Percentiles rank a stretch among this genome's conserved stretches.
Evolutionary conservation across 2,888 invertebrate species (phyloP).

Genomic region (Melanchra persicariae): DNA sequence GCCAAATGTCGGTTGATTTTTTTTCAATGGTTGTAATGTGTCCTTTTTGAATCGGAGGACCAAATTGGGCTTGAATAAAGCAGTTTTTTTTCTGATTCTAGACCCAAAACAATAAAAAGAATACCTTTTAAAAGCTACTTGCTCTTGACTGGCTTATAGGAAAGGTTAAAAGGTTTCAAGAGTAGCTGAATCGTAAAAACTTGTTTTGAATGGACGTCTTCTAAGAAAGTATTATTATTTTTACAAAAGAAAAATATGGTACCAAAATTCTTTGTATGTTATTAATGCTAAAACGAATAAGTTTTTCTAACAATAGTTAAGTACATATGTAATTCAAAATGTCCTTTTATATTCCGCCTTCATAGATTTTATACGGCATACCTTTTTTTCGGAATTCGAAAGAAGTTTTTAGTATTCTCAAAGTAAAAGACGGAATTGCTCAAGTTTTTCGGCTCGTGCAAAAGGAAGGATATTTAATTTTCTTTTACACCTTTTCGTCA

Average conservation of each 20-base stretch:
- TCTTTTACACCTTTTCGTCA: slow-evolving; percentile 30
- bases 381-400: slow-evolving; percentile 24
- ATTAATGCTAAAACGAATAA: slow-evolving; percentile 1
- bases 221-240: not conserved
- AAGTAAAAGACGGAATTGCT: slow-evolving; percentile 47
- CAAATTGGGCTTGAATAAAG: slow-evolving; percentile 19
- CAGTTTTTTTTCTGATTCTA: slow-evolving; percentile 24
- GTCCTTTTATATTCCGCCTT: slow-evolving; percentile 38
- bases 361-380: slow-evolving; percentile 20
- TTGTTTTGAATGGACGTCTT: slow-evolving; percentile 12
- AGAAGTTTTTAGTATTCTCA: slow-evolving; percentile 51
- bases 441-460: slow-evolving; percentile 50
- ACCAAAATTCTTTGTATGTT: slow-evolving; percentile 20
- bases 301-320: slow-evolving; percentile 33
- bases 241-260: slow-evolving; percentile 16
- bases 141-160: slow-evolving; percentile 19
- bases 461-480: slow-evolving; percentile 26
- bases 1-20: slow-evolving; percentile 24
- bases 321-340: slow-evolving; percentile 25
- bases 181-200: slow-evolving; percentile 26
- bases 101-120: slow-evolving; percentile 44
- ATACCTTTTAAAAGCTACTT: slow-evolving; percentile 33
- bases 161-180: slow-evolving; percentile 20
- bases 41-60: slow-evolving; percentile 17
- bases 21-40: slow-evolving; percentile 12